phyloP scores from a whole-genome alignment of 2,797 vertebrate species.

The Channa striata region DNA sequence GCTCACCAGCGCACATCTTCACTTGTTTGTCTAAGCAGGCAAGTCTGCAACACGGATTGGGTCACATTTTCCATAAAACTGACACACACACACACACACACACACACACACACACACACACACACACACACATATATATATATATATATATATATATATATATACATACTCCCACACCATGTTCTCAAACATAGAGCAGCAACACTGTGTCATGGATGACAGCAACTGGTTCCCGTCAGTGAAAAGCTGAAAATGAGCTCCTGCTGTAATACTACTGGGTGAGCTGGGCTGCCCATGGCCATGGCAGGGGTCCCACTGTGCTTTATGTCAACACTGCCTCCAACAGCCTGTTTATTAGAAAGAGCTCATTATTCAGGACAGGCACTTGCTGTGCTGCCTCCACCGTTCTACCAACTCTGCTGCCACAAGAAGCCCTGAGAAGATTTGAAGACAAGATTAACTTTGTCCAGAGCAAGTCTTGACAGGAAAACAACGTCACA shows the following conservation, averaged over 20 bases:
- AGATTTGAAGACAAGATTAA: conserved; percentile 70
- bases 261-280: conserved; percentile 65
- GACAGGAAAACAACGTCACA: conserved; percentile 54
- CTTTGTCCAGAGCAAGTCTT: conserved; percentile 53
- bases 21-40: conserved; percentile 44
- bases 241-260: conserved; percentile 71
- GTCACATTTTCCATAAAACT: conserved; percentile 32
- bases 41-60: conserved; percentile 30
- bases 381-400: conserved; percentile 55
- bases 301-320: conserved; percentile 66
- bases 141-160: conserved; percentile 8
- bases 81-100: conserved; percentile 26
- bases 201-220: conserved; percentile 72
- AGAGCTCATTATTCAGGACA: conserved; percentile 80
- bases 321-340: conserved; percentile 72
- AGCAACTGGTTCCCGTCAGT: conserved; percentile 61
- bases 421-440: conserved; percentile 61
- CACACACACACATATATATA: conserved; percentile 14
- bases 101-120: conserved; percentile 18
- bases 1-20: conserved; percentile 31
- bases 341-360: conserved; percentile 75
- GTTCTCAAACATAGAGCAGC: conserved; percentile 41
- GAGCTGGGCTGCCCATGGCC: conserved; percentile 68
- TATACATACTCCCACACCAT: conserved; percentile 15
- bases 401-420: conserved; percentile 47